Conservation (phyloP, 1,140 invertebrate genomes). For the Portunus trituberculatus region DNA sequence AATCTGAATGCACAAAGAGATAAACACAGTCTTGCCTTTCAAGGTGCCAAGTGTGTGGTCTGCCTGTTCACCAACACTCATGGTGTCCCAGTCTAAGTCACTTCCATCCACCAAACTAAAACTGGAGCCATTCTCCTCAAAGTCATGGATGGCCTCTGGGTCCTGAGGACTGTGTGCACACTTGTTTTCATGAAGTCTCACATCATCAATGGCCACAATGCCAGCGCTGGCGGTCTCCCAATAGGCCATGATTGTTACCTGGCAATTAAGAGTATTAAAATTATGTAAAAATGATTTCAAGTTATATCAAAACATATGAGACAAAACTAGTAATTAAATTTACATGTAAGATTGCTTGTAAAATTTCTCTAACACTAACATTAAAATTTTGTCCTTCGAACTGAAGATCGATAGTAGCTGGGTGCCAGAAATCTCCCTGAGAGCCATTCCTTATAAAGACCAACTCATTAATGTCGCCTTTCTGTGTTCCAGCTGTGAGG, state of each 20-base stretch:
- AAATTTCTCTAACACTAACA: constrained; percentile 51
- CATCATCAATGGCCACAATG: constrained; percentile 69
- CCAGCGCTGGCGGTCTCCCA: constrained; percentile 52
- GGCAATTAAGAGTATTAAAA: background rate
- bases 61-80: constrained; percentile 35
- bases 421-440: constrained; percentile 73
- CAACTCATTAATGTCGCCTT: background rate
- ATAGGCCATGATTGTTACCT: constrained; percentile 55
- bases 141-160: constrained; percentile 67
- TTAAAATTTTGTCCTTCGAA: background rate
- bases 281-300: background rate
- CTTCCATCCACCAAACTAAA: constrained; percentile 49
- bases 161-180: constrained; percentile 56
- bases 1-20: no score
- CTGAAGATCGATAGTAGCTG: constrained; percentile 42
- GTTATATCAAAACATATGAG: background rate
- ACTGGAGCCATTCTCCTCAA: constrained; percentile 68
- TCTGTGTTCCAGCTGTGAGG: constrained; percentile 36
- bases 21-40: constrained; percentile 35
- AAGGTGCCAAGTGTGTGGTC: constrained; percentile 73
- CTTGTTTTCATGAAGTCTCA: constrained; percentile 39
- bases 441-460: constrained; percentile 56
- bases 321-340: background rate
- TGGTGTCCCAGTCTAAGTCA: constrained; percentile 59
- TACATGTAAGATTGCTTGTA: background rate